Percentiles rank a stretch among this genome's conserved stretches.
Conservation (phyloP, 1,140 invertebrate genomes). For the Choristoneura fumiferana region DNA sequence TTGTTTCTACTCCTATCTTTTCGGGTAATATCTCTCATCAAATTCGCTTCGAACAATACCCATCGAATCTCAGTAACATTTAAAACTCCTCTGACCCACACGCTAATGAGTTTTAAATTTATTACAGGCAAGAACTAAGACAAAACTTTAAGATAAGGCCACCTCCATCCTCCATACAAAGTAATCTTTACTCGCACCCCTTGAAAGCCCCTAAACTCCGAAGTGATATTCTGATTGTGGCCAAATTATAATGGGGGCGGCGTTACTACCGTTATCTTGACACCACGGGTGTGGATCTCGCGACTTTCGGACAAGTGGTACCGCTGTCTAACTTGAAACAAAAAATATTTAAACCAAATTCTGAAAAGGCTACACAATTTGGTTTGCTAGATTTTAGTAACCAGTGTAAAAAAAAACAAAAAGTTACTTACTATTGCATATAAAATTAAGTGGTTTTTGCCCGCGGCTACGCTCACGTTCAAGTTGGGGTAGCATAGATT, state of each 20-base stretch:
- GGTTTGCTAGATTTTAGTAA: too few species aligned
- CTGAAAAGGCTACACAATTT: too few species aligned
- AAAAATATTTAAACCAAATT: too few species aligned
- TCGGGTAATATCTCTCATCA: background rate
- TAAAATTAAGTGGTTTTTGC: too few species aligned
- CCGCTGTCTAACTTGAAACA: too few species aligned
- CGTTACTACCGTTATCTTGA: conserved; percentile 7
- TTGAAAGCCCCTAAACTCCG: conserved; percentile 10
- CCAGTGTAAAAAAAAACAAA: too few species aligned
- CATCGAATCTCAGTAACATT: background rate
- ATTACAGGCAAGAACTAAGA: conserved; percentile 50
- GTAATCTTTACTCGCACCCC: conserved; percentile 45
- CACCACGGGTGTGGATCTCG: background rate
- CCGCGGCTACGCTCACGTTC: too few species aligned
- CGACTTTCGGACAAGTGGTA: background rate
- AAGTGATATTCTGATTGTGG: conserved; percentile 37
- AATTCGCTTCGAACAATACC: background rate
- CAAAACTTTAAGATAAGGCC: conserved; percentile 63
- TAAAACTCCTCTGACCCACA: conserved; percentile 14
- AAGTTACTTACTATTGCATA: too few species aligned
- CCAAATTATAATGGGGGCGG: conserved; percentile 13
- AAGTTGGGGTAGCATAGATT: too few species aligned
- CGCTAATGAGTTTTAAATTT: conserved; percentile 19
- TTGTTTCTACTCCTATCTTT: too few species aligned
- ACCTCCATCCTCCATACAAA: conserved; percentile 45